These are phyloP conservation scores for Branchipolynoe longqiensis DNA, from an alignment of 2,888 invertebrate species.

Conservation along the genomic window DNA sequence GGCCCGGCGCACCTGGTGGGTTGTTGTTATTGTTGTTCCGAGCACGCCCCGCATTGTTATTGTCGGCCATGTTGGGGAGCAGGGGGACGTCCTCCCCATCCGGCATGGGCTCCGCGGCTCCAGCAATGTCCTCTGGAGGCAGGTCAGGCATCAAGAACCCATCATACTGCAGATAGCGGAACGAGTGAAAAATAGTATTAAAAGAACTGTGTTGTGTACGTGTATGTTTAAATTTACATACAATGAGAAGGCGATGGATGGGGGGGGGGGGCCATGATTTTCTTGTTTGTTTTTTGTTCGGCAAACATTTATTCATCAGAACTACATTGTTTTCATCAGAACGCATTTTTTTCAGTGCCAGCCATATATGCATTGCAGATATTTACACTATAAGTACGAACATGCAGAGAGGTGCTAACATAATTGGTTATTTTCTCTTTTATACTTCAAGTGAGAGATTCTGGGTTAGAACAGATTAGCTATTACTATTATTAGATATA, in stretches of 20 bases:
- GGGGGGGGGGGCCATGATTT: neutral
- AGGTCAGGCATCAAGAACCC: slow-evolving; percentile 51
- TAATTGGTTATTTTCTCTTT: too few relatives aligned
- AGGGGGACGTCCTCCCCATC: neutral
- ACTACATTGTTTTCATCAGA: too few relatives aligned
- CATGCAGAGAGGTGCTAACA: too few relatives aligned
- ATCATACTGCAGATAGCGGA: neutral
- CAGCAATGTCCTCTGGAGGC: slow-evolving; percentile 37
- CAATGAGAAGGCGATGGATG: neutral
- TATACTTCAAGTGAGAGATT: too few relatives aligned
- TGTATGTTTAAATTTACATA: too few relatives aligned
- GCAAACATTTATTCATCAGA: too few relatives aligned
- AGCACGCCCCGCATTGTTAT: slow-evolving; percentile 14
- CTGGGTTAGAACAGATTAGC: too few relatives aligned
- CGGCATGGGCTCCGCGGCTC: slow-evolving; percentile 34
- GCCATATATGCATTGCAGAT: too few relatives aligned
- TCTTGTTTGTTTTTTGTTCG: too few relatives aligned
- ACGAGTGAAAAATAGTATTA: neutral
- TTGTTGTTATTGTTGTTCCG: slow-evolving; percentile 57
- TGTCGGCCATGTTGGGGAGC: slow-evolving; percentile 24
- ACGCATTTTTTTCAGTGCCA: too few relatives aligned
- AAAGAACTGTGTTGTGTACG: neutral
- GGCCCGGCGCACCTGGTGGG: neutral
- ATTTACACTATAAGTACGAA: too few relatives aligned
- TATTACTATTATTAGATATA: too few relatives aligned